Base-by-base conservation (phyloP, 2,113 vertebrate genomes). In the Paratilapia polleni region DNA sequence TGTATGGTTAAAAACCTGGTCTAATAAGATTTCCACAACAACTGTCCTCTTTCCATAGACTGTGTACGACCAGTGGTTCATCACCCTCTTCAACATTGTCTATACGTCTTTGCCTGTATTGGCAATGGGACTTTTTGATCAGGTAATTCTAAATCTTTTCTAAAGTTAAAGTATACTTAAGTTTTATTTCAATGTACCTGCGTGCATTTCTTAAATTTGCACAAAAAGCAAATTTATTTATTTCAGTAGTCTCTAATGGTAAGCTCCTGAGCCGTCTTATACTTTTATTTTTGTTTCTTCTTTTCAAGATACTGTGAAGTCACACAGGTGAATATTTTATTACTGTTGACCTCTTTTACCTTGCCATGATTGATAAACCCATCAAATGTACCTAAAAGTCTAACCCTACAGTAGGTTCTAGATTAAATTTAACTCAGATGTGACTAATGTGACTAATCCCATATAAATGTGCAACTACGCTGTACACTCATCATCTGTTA, bases 11-110 rank as follows among this genome's bases (percentile, higher is more conserved):
- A 26, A 20, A 73, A 70, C 8, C 36, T 38, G 43, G 43, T 73
- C 43, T 52, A 31, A n/a, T 20, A 31, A 73, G 2, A 49, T 49
- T 7, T 49, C 47, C 15, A 54, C 36, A 5, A 38, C 1, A 38
- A 12, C 8, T 86, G 6, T 80, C 82, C 82, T 92, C 13, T 66
- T n/a, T 78, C 93, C 91, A 38, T 90, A 98, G 97, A 97, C 97
- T 4, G 96, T 97, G 58, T 97, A 97, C 82, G 97, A 97, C 90
- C 97, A 96, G 90, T 97, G 96, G 96, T 97, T 97, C 90, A 97
- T 97, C 78, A 96, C 96, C 34, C 93, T 97, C 77, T 97, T 96
- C 93, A 97, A 96, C 79, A 96, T 97, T 80, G 96, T 97, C 75
- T 97, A 97, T 83, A 97, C 96, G 4, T 97, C 96, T 6, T 92